Percentiles rank a stretch among this genome's conserved stretches.
Conservation (phyloP, 2,888 invertebrate species). For the Drosophila neutralis region DNA sequence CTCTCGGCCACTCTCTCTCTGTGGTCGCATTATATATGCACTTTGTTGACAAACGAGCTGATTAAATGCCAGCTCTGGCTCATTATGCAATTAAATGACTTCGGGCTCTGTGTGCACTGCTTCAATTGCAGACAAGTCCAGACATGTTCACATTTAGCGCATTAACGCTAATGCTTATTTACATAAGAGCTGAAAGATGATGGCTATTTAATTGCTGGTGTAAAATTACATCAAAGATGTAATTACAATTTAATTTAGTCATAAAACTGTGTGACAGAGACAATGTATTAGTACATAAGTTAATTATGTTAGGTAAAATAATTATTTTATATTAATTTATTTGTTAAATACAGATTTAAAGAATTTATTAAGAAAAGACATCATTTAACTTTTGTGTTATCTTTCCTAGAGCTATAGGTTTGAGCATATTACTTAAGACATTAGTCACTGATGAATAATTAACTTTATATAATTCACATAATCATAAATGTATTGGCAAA, state of each 20-base stretch:
- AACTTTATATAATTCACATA: neutral
- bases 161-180: constrained; percentile 38
- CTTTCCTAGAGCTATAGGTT: neutral
- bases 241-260: constrained; percentile 2
- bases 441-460: neutral
- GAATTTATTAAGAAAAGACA: neutral
- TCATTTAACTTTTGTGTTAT: neutral
- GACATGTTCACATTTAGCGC: constrained; percentile 12
- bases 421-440: neutral
- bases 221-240: constrained; percentile 3
- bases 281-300: neutral
- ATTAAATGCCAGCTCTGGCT: constrained; percentile 73
- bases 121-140: constrained; percentile 35
- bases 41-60: constrained; percentile 78
- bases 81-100: constrained; percentile 76
- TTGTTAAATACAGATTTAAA: neutral
- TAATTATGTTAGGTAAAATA: neutral
- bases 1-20: neutral
- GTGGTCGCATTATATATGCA: constrained; percentile 59
- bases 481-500: neutral
- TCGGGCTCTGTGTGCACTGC: constrained; percentile 23
- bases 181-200: constrained; percentile 30
- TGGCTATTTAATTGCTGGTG: constrained; percentile 20
- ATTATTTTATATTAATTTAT: neutral
- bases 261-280: neutral